Conservation (phyloP, 2,797 vertebrate species). For the Argentina silus region DNA sequence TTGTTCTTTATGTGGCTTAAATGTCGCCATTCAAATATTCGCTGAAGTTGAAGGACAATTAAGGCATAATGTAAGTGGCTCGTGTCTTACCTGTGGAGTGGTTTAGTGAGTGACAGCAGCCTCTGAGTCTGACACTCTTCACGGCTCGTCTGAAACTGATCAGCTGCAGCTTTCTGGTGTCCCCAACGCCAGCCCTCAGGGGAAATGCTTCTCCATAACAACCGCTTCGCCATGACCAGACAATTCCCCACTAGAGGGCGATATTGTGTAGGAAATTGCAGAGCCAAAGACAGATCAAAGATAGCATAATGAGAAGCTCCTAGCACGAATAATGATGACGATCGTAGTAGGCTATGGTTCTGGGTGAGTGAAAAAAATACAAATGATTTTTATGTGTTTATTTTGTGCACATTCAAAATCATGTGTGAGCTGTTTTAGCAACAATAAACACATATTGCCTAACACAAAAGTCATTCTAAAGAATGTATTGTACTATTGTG, state of each 20-base stretch:
- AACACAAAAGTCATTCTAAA: too few species aligned
- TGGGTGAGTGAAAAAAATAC: background rate
- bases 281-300: too few species aligned
- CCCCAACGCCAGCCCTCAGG: slow-evolving; percentile 46
- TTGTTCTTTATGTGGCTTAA: background rate
- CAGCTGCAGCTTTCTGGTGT: slow-evolving; percentile 52
- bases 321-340: too few species aligned
- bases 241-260: slow-evolving; percentile 60
- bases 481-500: too few species aligned
- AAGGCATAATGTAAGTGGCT: background rate
- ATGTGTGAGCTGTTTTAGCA: too few species aligned
- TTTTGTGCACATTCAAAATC: too few species aligned
- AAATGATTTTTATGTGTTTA: too few species aligned
- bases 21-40: background rate
- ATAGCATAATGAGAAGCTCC: too few species aligned
- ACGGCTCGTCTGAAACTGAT: slow-evolving; percentile 46
- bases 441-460: too few species aligned
- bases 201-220: slow-evolving; percentile 81
- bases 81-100: slow-evolving; percentile 53
- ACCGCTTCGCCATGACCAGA: slow-evolving; percentile 43
- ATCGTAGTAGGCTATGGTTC: slow-evolving; percentile 6
- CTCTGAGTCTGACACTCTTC: slow-evolving; percentile 13
- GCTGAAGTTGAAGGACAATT: too few species aligned
- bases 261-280: slow-evolving; percentile 33
- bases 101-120: background rate